Evolutionary conservation across 2,888 invertebrate species (phyloP).

Genomic region (Pristionchus entomophagus): DNA sequence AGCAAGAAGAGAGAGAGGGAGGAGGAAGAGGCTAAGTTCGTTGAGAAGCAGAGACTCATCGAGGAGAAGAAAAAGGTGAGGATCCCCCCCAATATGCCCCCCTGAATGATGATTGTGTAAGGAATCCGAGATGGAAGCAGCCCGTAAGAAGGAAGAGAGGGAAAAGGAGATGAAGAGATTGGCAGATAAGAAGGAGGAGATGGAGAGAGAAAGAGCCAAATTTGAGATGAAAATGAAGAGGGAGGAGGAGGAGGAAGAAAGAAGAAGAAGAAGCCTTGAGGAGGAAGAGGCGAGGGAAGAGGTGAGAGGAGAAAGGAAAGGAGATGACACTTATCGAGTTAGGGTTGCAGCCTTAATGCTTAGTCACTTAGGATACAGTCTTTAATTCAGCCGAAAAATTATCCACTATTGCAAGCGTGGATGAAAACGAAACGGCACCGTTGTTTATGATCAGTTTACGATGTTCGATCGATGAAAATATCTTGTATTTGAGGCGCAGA

Average conservation of each 20-base stretch:
- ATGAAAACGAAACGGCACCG: too few species aligned
- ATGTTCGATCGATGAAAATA: neutral
- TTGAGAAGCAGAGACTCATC: constrained; percentile 34
- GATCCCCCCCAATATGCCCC: neutral
- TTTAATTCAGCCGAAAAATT: too few species aligned
- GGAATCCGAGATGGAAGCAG: neutral
- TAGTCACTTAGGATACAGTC: neutral
- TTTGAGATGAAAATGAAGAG: constrained; percentile 2
- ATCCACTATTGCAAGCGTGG: too few species aligned
- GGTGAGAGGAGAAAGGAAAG: neutral
- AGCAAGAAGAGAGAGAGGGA: constrained; percentile 48
- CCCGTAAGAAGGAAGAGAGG: constrained; percentile 12
- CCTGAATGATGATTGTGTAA: neutral
- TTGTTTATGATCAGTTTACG: constrained; percentile 1
- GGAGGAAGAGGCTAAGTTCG: constrained; percentile 30
- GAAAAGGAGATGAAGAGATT: neutral
- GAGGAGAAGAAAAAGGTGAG: constrained; percentile 33
- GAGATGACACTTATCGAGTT: neutral
- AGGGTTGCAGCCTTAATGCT: neutral
- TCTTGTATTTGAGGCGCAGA: neutral
- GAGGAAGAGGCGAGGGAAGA: neutral
- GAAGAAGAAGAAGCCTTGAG: constrained; percentile 10
- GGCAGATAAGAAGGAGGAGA: neutral
- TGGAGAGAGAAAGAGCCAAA: neutral
- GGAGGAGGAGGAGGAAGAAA: constrained; percentile 39